A percentile compares a stretch with the other conserved stretches of the same genome.
Conservation (phyloP, 2,113 vertebrate genomes). For the Cromileptes altivelis region DNA sequence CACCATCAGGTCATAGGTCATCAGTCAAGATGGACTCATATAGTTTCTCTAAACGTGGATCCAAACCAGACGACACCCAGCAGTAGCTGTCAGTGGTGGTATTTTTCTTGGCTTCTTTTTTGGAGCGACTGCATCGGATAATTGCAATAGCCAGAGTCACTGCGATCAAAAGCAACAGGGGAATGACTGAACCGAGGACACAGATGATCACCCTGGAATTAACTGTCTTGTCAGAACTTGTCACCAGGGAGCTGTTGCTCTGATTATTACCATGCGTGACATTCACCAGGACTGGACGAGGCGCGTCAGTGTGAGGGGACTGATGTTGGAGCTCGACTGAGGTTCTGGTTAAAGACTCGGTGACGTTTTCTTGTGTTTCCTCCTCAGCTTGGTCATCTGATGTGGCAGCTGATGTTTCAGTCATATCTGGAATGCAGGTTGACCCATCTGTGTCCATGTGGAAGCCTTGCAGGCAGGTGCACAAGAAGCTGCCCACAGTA, state of each 20-base stretch:
- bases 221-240: background rate
- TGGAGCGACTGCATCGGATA: conserved; percentile 71
- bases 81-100: conserved; percentile 82
- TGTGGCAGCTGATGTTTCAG: background rate
- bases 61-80: conserved; percentile 84
- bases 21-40: conserved; percentile 76
- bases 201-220: conserved; percentile 72
- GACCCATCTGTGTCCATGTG: conserved; percentile 44
- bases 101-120: conserved; percentile 78
- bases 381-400: background rate
- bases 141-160: conserved; percentile 67
- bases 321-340: conserved; percentile 49
- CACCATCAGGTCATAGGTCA: conserved; percentile 60
- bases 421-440: conserved; percentile 32
- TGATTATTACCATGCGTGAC: background rate
- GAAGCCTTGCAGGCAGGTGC: conserved; percentile 55
- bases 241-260: conserved; percentile 29
- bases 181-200: conserved; percentile 75
- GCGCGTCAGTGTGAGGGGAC: conserved; percentile 47
- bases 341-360: conserved; percentile 19
- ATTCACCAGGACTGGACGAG: background rate
- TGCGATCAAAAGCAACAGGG: conserved; percentile 72
- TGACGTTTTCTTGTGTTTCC: background rate
- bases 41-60: conserved; percentile 74
- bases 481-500: conserved; percentile 75